Evolutionary conservation across 2,888 invertebrate species (phyloP), one percentile per base, ranked within the genome.

Genomic region (Sphecodes monilicornis): DNA sequence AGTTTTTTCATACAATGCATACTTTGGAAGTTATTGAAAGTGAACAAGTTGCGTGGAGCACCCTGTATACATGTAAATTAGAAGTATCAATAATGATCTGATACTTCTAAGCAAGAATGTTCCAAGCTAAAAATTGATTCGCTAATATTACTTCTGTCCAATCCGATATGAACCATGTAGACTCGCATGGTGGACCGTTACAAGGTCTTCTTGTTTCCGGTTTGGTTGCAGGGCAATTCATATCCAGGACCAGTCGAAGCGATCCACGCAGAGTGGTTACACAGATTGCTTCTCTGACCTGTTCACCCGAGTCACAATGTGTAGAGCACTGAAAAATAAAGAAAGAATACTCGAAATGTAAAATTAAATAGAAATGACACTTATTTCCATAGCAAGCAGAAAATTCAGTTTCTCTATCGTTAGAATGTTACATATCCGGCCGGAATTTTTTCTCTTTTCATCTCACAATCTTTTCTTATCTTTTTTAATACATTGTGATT

Each of bases 91-190:
- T 10, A 54, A 54, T n/a, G 22, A n/a, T n/a, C n/a, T 6, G 22
- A n/a, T 22, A 22, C n/a, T 54, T n/a, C 22, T n/a, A n/a, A 54
- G 50, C 16, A 16, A 29, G 10, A 26, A 18, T 18, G 0, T 60
- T n/a, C n/a, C n/a, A n/a, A 6, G 16, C 10, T 16, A 26, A 18
- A 32, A 60, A 77, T 57, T 1, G 16, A 32, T 41, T 36, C 26
- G 22, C 13, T 71, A 41, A 68, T 78, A 57, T 91, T 95, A 97
- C 97, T 96, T 96, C 95, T 77, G 96, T 95, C 98, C 98, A 98
- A 90, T 97, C 97, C 39, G 97, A 97, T 77, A 96, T 96, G 92
- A 97, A 97, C 98, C 98, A 98, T 74, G 96, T 96, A 0, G 97
- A 96, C 1, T 95, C 95, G 92, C 98, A 98, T 1, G 93, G 90